Evolutionary conservation across 2,113 vertebrate species (phyloP), one percentile per base, ranked within the genome.

Genomic region (Odocoileus hemionus): DNA sequence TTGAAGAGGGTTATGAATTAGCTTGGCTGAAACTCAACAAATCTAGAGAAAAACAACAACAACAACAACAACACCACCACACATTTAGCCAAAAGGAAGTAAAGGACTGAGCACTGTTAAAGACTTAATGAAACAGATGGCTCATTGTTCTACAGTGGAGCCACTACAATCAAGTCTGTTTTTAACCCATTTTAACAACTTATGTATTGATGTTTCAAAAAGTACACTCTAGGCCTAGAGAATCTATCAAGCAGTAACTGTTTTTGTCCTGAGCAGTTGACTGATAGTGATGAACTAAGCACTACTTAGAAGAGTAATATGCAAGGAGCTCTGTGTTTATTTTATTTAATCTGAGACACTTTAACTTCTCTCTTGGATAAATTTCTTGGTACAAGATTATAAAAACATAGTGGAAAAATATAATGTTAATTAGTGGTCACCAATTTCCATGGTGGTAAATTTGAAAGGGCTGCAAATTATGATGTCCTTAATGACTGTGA

Each of bases 101-200:
- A 94, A 93, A 98, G 91, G 91, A 80, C 89, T 39, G 78, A 91
- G 39, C 58, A 80, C 82, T 89, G 84, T 57, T 94, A 39, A 95
- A 83, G 93, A 98, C 95, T 97, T 97, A 98, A 98, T 98, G 95
- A 96, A 95, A 79, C 97, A 98, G 98, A 98, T 98, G 97, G 93
- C 76, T 92, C 83, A 95, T 98, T 98, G 94, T 98, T 97, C 74
- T 54, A 36, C 61, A n/a, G 80, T 79, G 43, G 45, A 94, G 25
- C 91, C 57, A 74, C 95, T 91, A 97, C 97, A 97, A 96, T 97
- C 95, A 93, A 97, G 47, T 95, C 91, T 98, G 96, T 97, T 98
- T 97, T 98, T 98, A 97, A 96, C 96, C 91, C 96, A 82, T 97
- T 98, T 97, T 92, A 97, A 96, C 94, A 96, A 91, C 89, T 94